These are phyloP conservation scores for Cranoglanis bouderius DNA, from an alignment of 2,113 vertebrate species.

Conservation along the genomic window DNA sequence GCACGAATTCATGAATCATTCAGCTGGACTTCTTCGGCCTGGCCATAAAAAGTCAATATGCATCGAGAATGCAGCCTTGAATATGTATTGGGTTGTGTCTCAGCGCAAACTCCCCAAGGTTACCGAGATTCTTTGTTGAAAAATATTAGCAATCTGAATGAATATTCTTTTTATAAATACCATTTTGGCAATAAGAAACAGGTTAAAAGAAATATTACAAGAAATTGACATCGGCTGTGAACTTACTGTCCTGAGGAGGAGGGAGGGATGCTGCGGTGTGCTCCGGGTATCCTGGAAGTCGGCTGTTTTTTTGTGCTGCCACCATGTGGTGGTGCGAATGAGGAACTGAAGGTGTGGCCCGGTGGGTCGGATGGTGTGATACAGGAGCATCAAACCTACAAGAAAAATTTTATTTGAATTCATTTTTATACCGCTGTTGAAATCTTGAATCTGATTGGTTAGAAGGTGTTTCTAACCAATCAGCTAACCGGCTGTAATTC, in stretches of 20 bases:
- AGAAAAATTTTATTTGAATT: not conserved
- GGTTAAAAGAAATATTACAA: not conserved
- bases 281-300: slow-evolving; percentile 17
- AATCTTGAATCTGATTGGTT: not conserved
- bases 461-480: not conserved
- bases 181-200: not conserved
- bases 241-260: slow-evolving; percentile 45
- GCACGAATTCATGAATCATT: slow-evolving; percentile 48
- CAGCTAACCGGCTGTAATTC: too few species aligned
- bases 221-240: not conserved
- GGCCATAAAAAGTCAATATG: slow-evolving; percentile 25
- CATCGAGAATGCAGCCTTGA: slow-evolving; percentile 3
- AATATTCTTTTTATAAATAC: not conserved
- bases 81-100: slow-evolving; percentile 36
- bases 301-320: slow-evolving; percentile 66
- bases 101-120: not conserved
- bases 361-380: slow-evolving; percentile 74
- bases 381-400: slow-evolving; percentile 80
- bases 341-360: slow-evolving; percentile 22
- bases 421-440: not conserved
- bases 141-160: not conserved
- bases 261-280: not conserved
- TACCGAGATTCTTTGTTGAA: not conserved
- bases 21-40: slow-evolving; percentile 38
- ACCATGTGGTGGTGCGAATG: slow-evolving; percentile 59